phyloP scores from a whole-genome alignment of 2,797 vertebrate genomes.

The Pitangus sulphuratus region DNA sequence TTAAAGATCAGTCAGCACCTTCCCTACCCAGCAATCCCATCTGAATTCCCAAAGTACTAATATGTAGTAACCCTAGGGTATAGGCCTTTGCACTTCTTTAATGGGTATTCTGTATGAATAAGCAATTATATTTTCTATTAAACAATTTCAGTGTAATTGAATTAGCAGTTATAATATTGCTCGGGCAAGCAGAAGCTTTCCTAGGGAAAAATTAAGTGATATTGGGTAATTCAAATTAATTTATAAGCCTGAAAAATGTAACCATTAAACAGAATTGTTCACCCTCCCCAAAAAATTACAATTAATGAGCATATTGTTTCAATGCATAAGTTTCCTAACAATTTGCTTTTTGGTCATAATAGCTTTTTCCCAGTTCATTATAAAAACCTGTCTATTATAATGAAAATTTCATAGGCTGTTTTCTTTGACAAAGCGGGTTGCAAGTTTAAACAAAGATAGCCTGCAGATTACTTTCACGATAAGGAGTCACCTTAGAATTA shows the following conservation, averaged over 20 bases:
- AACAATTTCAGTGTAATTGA: constrained; percentile 85
- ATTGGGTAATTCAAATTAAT: constrained; percentile 83
- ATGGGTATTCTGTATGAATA: constrained; percentile 85
- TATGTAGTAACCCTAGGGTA: constrained; percentile 76
- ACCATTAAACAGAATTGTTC: constrained; percentile 79
- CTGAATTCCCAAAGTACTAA: constrained; percentile 79
- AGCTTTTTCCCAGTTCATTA: constrained; percentile 80
- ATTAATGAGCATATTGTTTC: constrained; percentile 81
- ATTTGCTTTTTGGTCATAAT: constrained; percentile 79
- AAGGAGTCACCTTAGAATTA: constrained; percentile 81
- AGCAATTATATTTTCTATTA: constrained; percentile 89
- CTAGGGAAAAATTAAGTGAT: constrained; percentile 83
- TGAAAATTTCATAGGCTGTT: constrained; percentile 82
- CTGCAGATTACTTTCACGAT: constrained; percentile 80
- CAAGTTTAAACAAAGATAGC: constrained; percentile 82
- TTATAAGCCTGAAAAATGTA: constrained; percentile 79
- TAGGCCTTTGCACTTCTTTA: constrained; percentile 78
- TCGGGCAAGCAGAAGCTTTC: constrained; percentile 83
- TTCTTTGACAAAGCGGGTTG: constrained; percentile 80
- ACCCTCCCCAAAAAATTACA: constrained; percentile 71
- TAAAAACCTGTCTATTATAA: constrained; percentile 81
- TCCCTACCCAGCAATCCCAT: constrained; percentile 70
- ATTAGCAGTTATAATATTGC: constrained; percentile 85
- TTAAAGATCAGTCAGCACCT: constrained; percentile 80
- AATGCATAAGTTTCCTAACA: constrained; percentile 75